These are phyloP conservation scores for Xylota sylvarum DNA, from an alignment of 2,888 invertebrate genomes.

Conservation along the genomic window DNA sequence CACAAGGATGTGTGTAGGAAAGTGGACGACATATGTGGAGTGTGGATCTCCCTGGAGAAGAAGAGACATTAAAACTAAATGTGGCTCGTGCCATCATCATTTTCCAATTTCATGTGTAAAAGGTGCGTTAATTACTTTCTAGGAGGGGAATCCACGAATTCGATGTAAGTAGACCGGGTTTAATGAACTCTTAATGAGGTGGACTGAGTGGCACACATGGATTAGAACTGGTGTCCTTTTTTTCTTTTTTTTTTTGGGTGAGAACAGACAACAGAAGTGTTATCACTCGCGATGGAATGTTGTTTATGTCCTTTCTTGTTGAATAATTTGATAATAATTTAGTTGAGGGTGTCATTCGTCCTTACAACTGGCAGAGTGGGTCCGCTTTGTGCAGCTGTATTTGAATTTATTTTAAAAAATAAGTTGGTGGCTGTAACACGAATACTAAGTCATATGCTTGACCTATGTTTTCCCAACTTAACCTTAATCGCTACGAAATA, in stretches of 20 bases:
- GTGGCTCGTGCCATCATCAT: slow-evolving; percentile 72
- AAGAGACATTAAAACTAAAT: slow-evolving; percentile 45
- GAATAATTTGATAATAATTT: slow-evolving; percentile 20
- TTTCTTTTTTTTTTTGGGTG: slow-evolving; percentile 39
- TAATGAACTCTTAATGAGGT: slow-evolving; percentile 53
- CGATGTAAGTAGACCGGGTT: slow-evolving; percentile 36
- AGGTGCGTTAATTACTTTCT: slow-evolving; percentile 69
- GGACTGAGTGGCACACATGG: background rate
- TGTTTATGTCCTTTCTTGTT: slow-evolving; percentile 25
- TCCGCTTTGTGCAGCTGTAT: slow-evolving; percentile 13
- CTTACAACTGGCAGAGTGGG: background rate
- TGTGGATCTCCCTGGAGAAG: slow-evolving; percentile 6
- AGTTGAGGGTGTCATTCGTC: slow-evolving; percentile 5
- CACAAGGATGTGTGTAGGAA: slow-evolving; percentile 32
- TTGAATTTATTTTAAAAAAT: background rate
- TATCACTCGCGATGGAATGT: slow-evolving; percentile 23
- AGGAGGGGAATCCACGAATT: slow-evolving; percentile 49
- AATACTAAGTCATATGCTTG: too few relatives aligned
- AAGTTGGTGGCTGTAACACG: too few relatives aligned
- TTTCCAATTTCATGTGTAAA: slow-evolving; percentile 37
- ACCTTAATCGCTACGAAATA: too few relatives aligned
- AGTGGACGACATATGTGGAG: slow-evolving; percentile 56
- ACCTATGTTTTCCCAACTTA: too few relatives aligned
- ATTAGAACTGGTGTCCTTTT: slow-evolving; percentile 19
- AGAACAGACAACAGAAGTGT: slow-evolving; percentile 34